Base-by-base conservation (phyloP, 2,797 vertebrate species). In the Malurus splendens region DNA sequence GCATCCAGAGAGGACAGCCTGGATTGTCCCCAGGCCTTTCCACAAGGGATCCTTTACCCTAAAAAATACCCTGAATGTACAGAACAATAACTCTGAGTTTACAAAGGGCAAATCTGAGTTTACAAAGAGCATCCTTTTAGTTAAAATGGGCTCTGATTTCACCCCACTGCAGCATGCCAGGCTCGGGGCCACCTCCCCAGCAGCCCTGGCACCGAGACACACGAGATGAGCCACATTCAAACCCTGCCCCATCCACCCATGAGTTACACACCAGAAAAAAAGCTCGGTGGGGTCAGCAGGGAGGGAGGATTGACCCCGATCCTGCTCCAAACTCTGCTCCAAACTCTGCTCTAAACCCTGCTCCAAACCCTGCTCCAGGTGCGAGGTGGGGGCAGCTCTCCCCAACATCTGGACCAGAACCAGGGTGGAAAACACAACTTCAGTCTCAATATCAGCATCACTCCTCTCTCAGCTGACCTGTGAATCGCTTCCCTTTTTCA, bases 201-300 rank as follows among this genome's bases (percentile, higher is more conserved):
- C 85, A 22, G 0, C 4, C 88, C 65, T 48, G 10, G 33, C 50
- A 6, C 62, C 22, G 64, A 70, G 72, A 19, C 42, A 14, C 1
- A 2, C 42, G 1, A 42, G 62, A 54, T 2, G 8, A 78, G 41
- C 30, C 30, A 19, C 0, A 2, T 3, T 1, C 3, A 5, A 50
- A 65, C 17, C 19, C 57, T 38, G 41, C 2, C 1, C 4, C 62
- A 39, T 72, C 62, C 75, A 6, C 36, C 36, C 36, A 36, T 36
- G 36, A 13, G n/a, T 13, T 59, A 30, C 59, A 39, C 2, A 12
- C 9, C 88, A 60, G 38, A 5, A 4, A 27, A 27, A 54, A 56
- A 22, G 12, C 70, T 15, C 2, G 0, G 24, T 3, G 42, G 33
- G 14, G 6, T 18, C 57, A 20, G 38, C 10, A 10, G n/a, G 56